These are phyloP conservation scores for Pithys albifrons DNA, from an alignment of 2,113 vertebrate species.

Conservation along the genomic window DNA sequence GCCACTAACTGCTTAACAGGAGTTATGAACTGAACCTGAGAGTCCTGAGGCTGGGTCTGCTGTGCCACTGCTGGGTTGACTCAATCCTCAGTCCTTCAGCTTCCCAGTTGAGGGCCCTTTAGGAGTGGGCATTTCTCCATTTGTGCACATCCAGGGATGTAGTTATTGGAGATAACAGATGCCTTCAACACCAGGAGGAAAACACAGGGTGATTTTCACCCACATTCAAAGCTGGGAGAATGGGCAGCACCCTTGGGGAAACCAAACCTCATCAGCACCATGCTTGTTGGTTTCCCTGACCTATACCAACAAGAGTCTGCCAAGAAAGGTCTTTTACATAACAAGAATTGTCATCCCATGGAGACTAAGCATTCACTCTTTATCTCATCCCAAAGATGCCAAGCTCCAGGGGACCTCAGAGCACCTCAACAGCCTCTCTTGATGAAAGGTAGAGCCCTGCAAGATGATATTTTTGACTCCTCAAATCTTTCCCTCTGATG, in stretches of 20 bases:
- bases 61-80: neutral
- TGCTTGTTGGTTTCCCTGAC: neutral
- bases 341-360: neutral
- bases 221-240: neutral
- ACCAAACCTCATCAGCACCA: neutral
- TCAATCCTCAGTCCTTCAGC: neutral
- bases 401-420: neutral
- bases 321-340: neutral
- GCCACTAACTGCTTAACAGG: neutral
- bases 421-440: neutral
- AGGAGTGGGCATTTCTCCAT: fast-evolving
- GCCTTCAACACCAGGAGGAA: neutral
- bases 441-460: neutral
- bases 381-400: neutral
- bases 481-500: neutral
- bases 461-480: neutral
- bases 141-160: fast-evolving
- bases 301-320: fast-evolving
- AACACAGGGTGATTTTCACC: fast-evolving
- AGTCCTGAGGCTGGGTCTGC: neutral
- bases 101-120: neutral
- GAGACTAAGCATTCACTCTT: fast-evolving
- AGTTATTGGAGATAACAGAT: neutral
- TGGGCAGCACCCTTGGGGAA: neutral
- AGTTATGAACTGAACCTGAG: neutral